Conservation (phyloP, 2,888 invertebrate genomes). For the Noctua fimbriata region DNA sequence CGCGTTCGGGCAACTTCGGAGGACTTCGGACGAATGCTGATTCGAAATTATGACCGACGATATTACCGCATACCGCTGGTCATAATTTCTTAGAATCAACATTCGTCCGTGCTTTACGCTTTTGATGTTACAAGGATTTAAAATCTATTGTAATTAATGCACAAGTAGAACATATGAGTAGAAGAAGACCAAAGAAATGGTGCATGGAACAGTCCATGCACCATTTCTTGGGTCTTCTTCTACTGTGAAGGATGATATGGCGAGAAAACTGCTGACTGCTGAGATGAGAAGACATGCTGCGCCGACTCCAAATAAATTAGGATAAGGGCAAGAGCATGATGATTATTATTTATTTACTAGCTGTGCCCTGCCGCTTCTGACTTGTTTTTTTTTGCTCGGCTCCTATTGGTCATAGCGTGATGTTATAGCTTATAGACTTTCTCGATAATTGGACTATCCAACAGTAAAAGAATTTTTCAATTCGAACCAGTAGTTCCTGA, state of each 20-base stretch:
- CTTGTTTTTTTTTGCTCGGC: no score
- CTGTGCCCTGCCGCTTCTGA: no score
- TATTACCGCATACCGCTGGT: neutral
- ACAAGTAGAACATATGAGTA: neutral
- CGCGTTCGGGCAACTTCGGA: slow-evolving; percentile 6
- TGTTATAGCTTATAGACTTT: no score
- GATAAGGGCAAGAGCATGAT: neutral
- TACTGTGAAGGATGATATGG: neutral
- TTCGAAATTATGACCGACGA: slow-evolving; percentile 5
- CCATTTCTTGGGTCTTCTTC: no score
- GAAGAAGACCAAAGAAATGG: neutral
- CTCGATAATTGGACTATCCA: no score
- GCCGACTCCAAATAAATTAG: no score
- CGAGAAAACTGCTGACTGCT: neutral
- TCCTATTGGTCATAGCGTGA: no score
- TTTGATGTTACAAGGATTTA: neutral
- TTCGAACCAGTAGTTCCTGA: no score
- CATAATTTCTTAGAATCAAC: no score
- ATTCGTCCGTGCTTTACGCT: neutral
- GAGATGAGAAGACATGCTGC: neutral
- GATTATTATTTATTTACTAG: no score
- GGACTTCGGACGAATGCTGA: slow-evolving; percentile 14
- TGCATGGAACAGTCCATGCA: no score
- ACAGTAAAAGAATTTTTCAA: no score
- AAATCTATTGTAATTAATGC: neutral